Conservation (phyloP, 2,797 vertebrate genomes). For the Lindbergichthys nudifrons region DNA sequence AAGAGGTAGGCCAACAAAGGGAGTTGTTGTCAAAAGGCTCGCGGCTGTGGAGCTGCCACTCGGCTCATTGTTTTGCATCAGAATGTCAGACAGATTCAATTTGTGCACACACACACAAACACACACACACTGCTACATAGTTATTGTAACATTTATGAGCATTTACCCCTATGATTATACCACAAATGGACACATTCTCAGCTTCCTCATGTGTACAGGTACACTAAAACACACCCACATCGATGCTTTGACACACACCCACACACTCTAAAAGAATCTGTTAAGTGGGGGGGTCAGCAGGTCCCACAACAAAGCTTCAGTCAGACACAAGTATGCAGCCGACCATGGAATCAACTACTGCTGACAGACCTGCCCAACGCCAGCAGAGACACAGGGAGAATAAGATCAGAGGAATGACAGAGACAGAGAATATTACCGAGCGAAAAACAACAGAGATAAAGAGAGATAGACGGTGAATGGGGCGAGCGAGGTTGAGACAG, state of each 20-base stretch:
- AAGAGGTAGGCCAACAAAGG: slow-evolving; percentile 64
- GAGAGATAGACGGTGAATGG: slow-evolving; percentile 29
- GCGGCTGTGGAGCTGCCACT: slow-evolving; percentile 52
- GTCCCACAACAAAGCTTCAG: slow-evolving; percentile 71
- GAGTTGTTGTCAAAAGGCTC: slow-evolving; percentile 59
- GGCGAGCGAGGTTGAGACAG: slow-evolving; percentile 43
- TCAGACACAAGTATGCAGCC: slow-evolving; percentile 67
- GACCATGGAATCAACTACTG: slow-evolving; percentile 64
- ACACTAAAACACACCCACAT: slow-evolving; percentile 1
- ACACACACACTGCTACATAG: background rate
- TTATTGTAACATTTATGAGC: background rate
- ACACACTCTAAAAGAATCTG: slow-evolving; percentile 39
- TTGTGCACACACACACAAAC: slow-evolving; percentile 25
- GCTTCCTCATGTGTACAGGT: slow-evolving; percentile 2
- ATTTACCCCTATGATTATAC: slow-evolving; percentile 3
- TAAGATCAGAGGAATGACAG: slow-evolving; percentile 42
- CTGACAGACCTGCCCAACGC: slow-evolving; percentile 65
- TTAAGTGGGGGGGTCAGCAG: slow-evolving; percentile 54
- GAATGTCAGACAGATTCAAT: slow-evolving; percentile 43
- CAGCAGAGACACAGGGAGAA: slow-evolving; percentile 36
- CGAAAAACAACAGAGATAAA: slow-evolving; percentile 30
- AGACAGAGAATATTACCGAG: background rate
- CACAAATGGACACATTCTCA: slow-evolving; percentile 9
- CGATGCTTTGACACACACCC: slow-evolving; percentile 21
- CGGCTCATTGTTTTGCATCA: slow-evolving; percentile 58